phyloP scores from a whole-genome alignment of 2,113 vertebrate species.

The Cheirogaleus medius region DNA sequence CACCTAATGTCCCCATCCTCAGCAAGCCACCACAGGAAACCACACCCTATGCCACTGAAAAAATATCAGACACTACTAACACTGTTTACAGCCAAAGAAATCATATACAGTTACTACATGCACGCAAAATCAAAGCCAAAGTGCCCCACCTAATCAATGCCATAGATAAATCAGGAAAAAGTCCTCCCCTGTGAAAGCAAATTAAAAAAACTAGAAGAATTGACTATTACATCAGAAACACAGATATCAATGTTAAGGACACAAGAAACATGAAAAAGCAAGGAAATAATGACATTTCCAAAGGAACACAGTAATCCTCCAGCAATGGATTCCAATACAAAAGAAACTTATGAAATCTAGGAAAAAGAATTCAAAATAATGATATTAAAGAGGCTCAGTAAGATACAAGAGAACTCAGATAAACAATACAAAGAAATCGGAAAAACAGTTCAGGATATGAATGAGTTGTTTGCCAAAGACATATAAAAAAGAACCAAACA shows the following conservation, averaged over 20 bases:
- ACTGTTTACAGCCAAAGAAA: neutral
- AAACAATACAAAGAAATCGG: neutral
- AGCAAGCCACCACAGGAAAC: neutral
- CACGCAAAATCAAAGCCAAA: neutral
- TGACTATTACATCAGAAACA: neutral
- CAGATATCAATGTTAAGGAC: neutral
- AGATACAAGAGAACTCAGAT: neutral
- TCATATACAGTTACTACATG: neutral
- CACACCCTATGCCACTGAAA: neutral
- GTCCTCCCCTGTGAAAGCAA: neutral
- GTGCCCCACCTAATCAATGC: neutral
- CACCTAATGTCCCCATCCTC: neutral
- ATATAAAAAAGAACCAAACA: neutral
- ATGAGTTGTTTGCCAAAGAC: neutral
- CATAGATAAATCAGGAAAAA: neutral
- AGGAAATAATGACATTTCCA: neutral
- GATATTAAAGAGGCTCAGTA: neutral
- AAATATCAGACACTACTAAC: neutral
- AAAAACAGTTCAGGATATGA: neutral
- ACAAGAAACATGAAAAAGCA: neutral
- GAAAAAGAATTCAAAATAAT: neutral
- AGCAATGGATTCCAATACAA: neutral
- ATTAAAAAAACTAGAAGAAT: neutral
- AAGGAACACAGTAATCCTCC: neutral
- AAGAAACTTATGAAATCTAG: neutral